Evolutionary conservation across 2,797 vertebrate species (phyloP).

Genomic region (Sparidentex hasta): DNA sequence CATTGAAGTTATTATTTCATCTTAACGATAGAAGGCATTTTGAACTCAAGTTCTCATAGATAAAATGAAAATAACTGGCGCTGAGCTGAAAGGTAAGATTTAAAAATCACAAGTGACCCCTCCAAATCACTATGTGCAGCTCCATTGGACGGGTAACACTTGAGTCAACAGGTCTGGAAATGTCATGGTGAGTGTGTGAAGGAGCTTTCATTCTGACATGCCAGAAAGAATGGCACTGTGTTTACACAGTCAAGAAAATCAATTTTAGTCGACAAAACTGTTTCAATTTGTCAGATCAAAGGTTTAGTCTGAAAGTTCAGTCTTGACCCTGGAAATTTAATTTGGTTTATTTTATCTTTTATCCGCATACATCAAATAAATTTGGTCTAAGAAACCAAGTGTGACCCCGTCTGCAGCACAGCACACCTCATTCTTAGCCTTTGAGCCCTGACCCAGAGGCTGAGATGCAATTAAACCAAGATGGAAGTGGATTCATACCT

Average conservation of each 20-base stretch:
- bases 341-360: conserved; percentile 1
- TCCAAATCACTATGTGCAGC: neutral
- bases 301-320: neutral
- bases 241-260: neutral
- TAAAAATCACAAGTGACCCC: neutral
- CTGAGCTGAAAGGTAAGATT: neutral
- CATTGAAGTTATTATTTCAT: neutral
- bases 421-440: neutral
- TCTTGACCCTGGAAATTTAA: neutral
- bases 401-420: conserved; percentile 8
- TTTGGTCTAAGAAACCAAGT: neutral
- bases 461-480: neutral
- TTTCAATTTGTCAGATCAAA: neutral
- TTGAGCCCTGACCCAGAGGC: too few species aligned
- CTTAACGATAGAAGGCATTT: neutral
- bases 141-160: neutral
- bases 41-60: neutral
- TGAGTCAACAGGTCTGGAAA: too few species aligned
- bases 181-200: neutral
- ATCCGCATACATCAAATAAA: neutral
- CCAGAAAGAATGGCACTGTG: neutral
- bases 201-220: neutral
- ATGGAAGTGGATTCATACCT: too few species aligned
- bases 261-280: neutral
- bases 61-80: neutral